phyloP scores from a whole-genome alignment of 2,797 vertebrate genomes.

The Lepilemur septentrionalis region DNA sequence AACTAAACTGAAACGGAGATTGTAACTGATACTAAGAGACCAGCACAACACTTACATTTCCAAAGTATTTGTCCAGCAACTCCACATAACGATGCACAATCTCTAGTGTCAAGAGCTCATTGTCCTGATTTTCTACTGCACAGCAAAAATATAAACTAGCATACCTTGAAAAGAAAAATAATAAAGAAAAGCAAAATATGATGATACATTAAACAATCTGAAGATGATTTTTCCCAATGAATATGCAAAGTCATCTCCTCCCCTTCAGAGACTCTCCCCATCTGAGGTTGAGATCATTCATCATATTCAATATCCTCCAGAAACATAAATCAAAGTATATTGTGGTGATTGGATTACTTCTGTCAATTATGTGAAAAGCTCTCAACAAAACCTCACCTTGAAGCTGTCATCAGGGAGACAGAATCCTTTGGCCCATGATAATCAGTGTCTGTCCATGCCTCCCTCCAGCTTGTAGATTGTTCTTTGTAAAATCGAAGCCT shows the following conservation, averaged over 20 bases:
- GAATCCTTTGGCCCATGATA: not conserved
- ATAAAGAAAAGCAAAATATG: constrained; percentile 46
- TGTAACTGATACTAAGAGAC: not conserved
- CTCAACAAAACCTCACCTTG: not conserved
- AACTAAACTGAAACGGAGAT: not conserved
- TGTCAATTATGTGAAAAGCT: not conserved
- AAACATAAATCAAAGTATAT: not conserved
- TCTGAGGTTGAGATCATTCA: not conserved
- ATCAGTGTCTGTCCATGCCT: not conserved
- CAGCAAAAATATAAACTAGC: constrained; percentile 97
- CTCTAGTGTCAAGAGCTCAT: constrained; percentile 94
- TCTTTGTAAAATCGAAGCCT: not conserved
- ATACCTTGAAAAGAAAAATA: constrained; percentile 87
- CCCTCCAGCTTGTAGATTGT: not conserved
- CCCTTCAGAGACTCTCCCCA: not conserved
- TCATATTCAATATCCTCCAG: not conserved
- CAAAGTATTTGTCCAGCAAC: constrained; percentile 96
- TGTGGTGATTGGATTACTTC: not conserved
- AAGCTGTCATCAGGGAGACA: not conserved
- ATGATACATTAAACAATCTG: not conserved
- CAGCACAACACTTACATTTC: constrained; percentile 89
- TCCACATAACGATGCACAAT: constrained; percentile 96
- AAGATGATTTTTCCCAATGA: not conserved
- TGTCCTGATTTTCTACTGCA: constrained; percentile 92
- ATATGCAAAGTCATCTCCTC: not conserved